phyloP scores from a whole-genome alignment of 1,140 invertebrate genomes.

The Drosophila busckii region DNA sequence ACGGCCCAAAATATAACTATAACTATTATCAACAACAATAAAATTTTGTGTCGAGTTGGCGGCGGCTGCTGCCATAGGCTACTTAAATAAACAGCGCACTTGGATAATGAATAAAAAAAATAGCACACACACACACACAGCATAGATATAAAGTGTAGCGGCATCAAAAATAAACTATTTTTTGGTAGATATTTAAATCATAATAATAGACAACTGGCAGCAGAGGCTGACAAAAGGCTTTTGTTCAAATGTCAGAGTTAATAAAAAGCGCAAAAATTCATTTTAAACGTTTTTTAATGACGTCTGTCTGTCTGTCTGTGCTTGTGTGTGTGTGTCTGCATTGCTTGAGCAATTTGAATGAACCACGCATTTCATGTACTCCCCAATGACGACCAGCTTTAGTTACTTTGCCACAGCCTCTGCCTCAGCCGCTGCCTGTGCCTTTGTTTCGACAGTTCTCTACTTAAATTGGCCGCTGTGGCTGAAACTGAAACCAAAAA shows the following conservation, averaged over 20 bases:
- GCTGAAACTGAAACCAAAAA: constrained; percentile 22
- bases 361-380: constrained; percentile 58
- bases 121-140: constrained; percentile 15
- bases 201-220: constrained; percentile 68
- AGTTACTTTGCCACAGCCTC: constrained; percentile 23
- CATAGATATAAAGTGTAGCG: constrained; percentile 57
- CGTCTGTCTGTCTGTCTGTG: constrained; percentile 41
- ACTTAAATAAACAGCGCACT: constrained; percentile 67
- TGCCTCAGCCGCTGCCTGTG: constrained; percentile 11
- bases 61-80: constrained; percentile 42
- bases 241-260: constrained; percentile 71
- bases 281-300: constrained; percentile 77
- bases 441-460: constrained; percentile 55
- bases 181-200: constrained; percentile 71
- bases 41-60: constrained; percentile 45
- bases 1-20: constrained; percentile 47
- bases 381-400: constrained; percentile 26
- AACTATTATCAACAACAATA: too few relatives aligned
- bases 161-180: constrained; percentile 69
- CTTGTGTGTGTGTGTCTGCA: constrained; percentile 22
- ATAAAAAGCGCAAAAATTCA: constrained; percentile 76
- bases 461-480: constrained; percentile 38
- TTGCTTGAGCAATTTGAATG: constrained; percentile 61
- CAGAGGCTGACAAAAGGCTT: constrained; percentile 70
- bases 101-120: constrained; percentile 40